Evolutionary conservation across 2,888 invertebrate genomes (phyloP).

Genomic region (Melolontha melolontha): DNA sequence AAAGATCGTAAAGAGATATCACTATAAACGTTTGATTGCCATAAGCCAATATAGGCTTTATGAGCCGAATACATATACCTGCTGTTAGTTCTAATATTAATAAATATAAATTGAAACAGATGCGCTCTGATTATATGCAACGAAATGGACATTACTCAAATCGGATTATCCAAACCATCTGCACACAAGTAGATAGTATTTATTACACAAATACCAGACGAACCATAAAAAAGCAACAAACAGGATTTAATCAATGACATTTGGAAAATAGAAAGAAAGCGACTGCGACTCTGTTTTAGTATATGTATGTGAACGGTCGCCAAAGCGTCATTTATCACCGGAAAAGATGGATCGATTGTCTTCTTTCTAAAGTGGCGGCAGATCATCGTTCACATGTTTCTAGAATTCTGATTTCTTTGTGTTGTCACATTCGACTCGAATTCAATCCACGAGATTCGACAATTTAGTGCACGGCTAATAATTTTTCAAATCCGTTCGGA

Average conservation of each 20-base stretch:
- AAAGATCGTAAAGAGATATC: too few species aligned
- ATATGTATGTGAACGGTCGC: background rate
- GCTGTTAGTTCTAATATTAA: too few species aligned
- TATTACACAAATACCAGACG: background rate
- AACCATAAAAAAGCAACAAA: slow-evolving; percentile 35
- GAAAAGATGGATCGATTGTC: slow-evolving; percentile 61
- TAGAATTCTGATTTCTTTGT: slow-evolving; percentile 56
- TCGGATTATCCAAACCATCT: background rate
- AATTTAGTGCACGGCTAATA: slow-evolving; percentile 10
- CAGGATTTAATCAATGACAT: slow-evolving; percentile 29
- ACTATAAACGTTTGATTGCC: too few species aligned
- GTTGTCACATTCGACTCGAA: slow-evolving; percentile 46
- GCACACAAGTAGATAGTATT: slow-evolving; percentile 1
- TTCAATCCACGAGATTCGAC: slow-evolving; percentile 26
- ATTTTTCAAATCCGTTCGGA: slow-evolving; percentile 9
- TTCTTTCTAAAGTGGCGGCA: slow-evolving; percentile 58
- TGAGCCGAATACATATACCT: too few species aligned
- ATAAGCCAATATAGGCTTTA: too few species aligned
- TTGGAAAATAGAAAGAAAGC: slow-evolving; percentile 1
- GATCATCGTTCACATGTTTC: slow-evolving; percentile 58
- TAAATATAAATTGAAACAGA: too few species aligned
- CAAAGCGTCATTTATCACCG: slow-evolving; percentile 34
- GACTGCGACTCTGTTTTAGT: slow-evolving; percentile 12
- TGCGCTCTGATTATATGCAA: too few species aligned
- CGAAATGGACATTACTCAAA: too few species aligned